phyloP scores from a whole-genome alignment of 2,888 invertebrate genomes.

The Oasisia sp. region DNA sequence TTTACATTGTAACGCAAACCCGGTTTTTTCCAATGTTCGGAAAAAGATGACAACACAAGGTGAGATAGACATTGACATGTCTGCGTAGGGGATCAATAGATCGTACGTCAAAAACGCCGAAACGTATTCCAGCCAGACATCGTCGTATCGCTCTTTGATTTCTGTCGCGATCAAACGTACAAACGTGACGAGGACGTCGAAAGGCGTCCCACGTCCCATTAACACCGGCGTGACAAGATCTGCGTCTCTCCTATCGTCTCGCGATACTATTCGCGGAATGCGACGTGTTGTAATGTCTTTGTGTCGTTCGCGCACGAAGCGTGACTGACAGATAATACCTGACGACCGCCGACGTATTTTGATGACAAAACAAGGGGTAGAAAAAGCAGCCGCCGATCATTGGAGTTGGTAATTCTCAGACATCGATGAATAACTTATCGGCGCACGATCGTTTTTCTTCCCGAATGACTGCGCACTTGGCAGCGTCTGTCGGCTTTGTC shows the following conservation, averaged over 20 bases:
- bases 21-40: not conserved
- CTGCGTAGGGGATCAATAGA: not conserved
- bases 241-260: not conserved
- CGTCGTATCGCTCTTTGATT: not conserved
- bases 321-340: not conserved
- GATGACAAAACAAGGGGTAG: not conserved
- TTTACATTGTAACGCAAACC: not conserved
- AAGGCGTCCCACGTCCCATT: not conserved
- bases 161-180: not conserved
- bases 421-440: not conserved
- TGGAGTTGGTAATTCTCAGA: not conserved
- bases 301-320: not conserved
- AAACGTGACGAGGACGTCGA: not conserved
- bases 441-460: not conserved
- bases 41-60: no score
- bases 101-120: not conserved
- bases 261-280: constrained; percentile 12
- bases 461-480: not conserved
- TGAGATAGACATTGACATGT: not conserved
- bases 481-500: not conserved
- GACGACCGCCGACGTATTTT: not conserved
- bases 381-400: not conserved
- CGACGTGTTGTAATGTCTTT: not conserved
- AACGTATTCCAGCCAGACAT: not conserved
- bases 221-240: not conserved